Evolutionary conservation across 2,113 vertebrate genomes (phyloP), one percentile per base, ranked within the genome.

Genomic region (Cyanocitta stelleri): DNA sequence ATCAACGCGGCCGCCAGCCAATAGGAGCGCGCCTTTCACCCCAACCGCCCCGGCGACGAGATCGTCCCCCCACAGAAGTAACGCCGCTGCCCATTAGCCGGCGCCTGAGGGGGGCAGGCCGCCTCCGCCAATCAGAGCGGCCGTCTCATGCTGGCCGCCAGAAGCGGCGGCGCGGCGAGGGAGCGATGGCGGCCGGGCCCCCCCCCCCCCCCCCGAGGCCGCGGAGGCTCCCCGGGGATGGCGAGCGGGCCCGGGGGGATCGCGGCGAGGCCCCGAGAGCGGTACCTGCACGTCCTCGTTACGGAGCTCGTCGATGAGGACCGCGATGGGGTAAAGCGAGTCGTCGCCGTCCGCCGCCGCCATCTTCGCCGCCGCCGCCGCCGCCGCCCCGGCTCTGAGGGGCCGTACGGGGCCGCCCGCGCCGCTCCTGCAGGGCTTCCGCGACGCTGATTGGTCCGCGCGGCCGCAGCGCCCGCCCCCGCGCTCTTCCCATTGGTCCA

Each of bases 21-120:
- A 81, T 81, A 23, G 39, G 7, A 33, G 18, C 30, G 35, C 30
- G 54, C 23, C 18, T 69, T 17, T 29, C 44, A 69, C 3, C 18
- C 17, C 35, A 18, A 10, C 3, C 41, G 8, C 8, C 6, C 0
- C 2, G 20, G 15, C 7, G 27, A 7, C 29, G 3, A 13, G 2
- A 26, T 7, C n/a, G 15, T 12, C 51, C 54, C 54, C 35, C 9
- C 35, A 2, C 18, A 6, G 1, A 35, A 14, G 35, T 49, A 59
- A 69, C 44, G 14, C 29, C 44, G 9, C 54, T 16, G 3, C 64
- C 64, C 44, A 82, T 82, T 82, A 1, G 79, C 64, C 44, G 5
- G 9, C 7, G 14, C 30, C 30, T 49, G 64, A 82, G 64, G 64
- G 64, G 43, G 37, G 5, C 18, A 6, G 13, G 54, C 43, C 10